Evolutionary conservation across 1,140 invertebrate species (phyloP).

Genomic region (Protaetia brevitarsis): DNA sequence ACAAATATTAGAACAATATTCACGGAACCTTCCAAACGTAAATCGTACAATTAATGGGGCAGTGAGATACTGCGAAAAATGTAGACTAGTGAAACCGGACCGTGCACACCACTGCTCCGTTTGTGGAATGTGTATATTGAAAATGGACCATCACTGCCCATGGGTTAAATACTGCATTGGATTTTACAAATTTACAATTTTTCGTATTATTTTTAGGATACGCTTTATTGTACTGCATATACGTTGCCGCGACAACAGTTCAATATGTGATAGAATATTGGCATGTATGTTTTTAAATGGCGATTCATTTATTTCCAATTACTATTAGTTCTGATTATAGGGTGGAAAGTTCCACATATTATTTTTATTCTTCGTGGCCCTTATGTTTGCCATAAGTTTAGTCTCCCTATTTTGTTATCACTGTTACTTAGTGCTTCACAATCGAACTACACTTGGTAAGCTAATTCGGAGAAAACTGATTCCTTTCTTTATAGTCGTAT

Average conservation of each 20-base stretch:
- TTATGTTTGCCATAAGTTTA: slow-evolving; percentile 96
- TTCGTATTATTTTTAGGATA: slow-evolving; percentile 96
- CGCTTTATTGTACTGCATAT: slow-evolving; percentile 89
- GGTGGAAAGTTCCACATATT: slow-evolving; percentile 89
- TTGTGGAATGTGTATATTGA: slow-evolving; percentile 87
- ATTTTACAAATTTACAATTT: slow-evolving; percentile 97
- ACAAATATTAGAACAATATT: slow-evolving; percentile 76
- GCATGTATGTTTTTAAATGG: slow-evolving; percentile 63
- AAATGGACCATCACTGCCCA: slow-evolving; percentile 99
- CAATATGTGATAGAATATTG: slow-evolving; percentile 94
- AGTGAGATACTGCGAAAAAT: slow-evolving; percentile 92
- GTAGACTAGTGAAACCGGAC: slow-evolving; percentile 91
- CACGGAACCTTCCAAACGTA: slow-evolving; percentile 75
- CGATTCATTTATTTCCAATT: neutral
- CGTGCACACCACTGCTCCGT: slow-evolving; percentile 95
- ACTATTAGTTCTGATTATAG: slow-evolving; percentile 51
- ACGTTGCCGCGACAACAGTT: slow-evolving; percentile 81
- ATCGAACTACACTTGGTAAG: slow-evolving; percentile 92
- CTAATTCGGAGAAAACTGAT: slow-evolving; percentile 1
- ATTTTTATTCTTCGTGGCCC: slow-evolving; percentile 93
- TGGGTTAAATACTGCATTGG: slow-evolving; percentile 99
- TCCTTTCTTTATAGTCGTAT: slow-evolving; percentile 11
- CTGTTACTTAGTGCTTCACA: slow-evolving; percentile 86
- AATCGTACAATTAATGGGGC: slow-evolving; percentile 69
- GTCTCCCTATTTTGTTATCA: slow-evolving; percentile 95